phyloP scores from a whole-genome alignment of 2,797 vertebrate species.

The Neomorphus geoffroyi region DNA sequence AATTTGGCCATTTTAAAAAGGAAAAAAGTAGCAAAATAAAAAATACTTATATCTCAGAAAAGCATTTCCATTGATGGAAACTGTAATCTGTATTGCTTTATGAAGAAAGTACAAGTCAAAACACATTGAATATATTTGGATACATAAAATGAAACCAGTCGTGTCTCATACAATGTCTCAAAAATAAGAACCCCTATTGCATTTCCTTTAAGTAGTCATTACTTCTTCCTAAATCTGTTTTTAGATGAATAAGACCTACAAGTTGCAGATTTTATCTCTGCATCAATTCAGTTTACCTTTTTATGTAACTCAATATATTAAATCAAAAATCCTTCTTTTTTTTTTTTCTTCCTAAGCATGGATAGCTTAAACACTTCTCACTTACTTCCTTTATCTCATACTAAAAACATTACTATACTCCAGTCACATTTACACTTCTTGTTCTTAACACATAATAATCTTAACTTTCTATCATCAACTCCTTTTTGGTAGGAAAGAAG shows the following conservation, averaged over 20 bases:
- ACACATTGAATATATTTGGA: background rate
- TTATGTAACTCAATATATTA: background rate
- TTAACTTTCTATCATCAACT: background rate
- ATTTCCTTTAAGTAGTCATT: background rate
- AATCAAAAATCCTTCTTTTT: background rate
- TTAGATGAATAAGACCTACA: background rate
- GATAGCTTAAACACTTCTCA: background rate
- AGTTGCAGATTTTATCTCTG: background rate
- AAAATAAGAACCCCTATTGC: background rate
- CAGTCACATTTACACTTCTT: background rate
- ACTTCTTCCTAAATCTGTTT: background rate
- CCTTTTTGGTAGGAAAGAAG: background rate
- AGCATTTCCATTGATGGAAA: background rate
- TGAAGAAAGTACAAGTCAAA: background rate
- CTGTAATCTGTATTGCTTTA: background rate
- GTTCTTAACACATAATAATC: background rate
- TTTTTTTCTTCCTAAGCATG: background rate
- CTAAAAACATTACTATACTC: background rate
- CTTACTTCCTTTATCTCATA: background rate
- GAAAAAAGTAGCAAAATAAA: background rate
- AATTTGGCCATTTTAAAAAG: background rate
- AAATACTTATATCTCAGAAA: background rate
- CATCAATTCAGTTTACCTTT: background rate
- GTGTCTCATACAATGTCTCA: background rate
- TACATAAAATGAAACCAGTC: background rate